Evolutionary conservation across 2,888 invertebrate species (phyloP).

Genomic region (Parnassius glacialis): DNA sequence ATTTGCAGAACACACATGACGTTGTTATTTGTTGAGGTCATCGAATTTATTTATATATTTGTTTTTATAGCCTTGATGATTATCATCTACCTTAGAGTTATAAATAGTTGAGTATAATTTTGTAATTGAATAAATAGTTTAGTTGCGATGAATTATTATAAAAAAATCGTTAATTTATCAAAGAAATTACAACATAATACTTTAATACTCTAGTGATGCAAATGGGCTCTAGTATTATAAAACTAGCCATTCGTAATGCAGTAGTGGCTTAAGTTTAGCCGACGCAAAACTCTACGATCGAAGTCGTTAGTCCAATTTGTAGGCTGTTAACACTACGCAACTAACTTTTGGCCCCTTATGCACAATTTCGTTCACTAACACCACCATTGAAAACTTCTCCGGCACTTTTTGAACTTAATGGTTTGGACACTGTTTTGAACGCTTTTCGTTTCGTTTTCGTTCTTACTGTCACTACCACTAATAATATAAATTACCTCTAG

Average conservation of each 20-base stretch:
- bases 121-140: too few species aligned
- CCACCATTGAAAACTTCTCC: conserved; percentile 41
- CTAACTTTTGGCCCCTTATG: conserved; percentile 50
- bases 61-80: too few species aligned
- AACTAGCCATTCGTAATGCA: conserved; percentile 1
- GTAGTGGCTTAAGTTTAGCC: conserved; percentile 16
- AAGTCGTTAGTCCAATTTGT: conserved; percentile 58
- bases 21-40: not conserved
- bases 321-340: conserved; percentile 52
- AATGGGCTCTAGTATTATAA: not conserved
- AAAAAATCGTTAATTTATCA: too few species aligned
- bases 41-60: not conserved
- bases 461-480: too few species aligned
- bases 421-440: conserved; percentile 36
- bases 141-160: too few species aligned
- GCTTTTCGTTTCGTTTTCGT: conserved; percentile 37
- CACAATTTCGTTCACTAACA: conserved; percentile 53
- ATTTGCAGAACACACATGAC: not conserved
- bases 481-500: too few species aligned
- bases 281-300: conserved; percentile 27
- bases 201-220: not conserved
- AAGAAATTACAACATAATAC: too few species aligned
- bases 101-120: too few species aligned
- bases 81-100: too few species aligned
- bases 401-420: conserved; percentile 38